phyloP scores from a whole-genome alignment of 2,113 vertebrate species.

The Chaenocephalus aceratus region DNA sequence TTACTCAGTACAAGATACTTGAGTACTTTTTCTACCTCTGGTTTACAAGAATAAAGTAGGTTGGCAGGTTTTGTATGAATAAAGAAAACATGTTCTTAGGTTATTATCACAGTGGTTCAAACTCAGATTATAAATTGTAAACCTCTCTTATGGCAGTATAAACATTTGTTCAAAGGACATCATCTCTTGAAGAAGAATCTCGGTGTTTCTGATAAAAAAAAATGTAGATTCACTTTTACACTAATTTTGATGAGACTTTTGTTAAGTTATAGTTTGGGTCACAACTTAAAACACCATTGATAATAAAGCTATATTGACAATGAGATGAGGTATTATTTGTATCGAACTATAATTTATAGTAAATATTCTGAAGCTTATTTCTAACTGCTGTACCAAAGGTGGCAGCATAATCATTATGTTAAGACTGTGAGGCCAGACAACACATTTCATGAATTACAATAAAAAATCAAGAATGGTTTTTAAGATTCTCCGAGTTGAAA shows the following conservation, averaged over 20 bases:
- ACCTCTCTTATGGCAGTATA: not conserved
- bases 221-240: not conserved
- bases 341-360: too few relatives aligned
- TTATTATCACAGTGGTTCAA: not conserved
- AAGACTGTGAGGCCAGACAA: too few relatives aligned
- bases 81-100: not conserved
- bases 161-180: not conserved
- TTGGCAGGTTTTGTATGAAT: not conserved
- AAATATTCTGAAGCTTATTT: too few relatives aligned
- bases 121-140: not conserved
- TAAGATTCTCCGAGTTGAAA: too few relatives aligned
- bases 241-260: not conserved
- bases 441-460: too few relatives aligned
- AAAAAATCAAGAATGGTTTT: too few relatives aligned
- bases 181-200: not conserved
- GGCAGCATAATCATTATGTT: slow-evolving; percentile 2
- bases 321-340: too few relatives aligned
- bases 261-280: not conserved
- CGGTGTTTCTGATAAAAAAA: not conserved
- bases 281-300: not conserved
- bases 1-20: too few relatives aligned
- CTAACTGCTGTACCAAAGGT: not conserved
- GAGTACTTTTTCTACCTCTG: too few relatives aligned
- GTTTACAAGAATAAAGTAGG: not conserved
- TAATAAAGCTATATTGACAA: too few relatives aligned